Evolutionary conservation across 2,797 vertebrate species (phyloP), one percentile per base, ranked within the genome.

Genomic region (Melanotaenia parkinsoni): DNA sequence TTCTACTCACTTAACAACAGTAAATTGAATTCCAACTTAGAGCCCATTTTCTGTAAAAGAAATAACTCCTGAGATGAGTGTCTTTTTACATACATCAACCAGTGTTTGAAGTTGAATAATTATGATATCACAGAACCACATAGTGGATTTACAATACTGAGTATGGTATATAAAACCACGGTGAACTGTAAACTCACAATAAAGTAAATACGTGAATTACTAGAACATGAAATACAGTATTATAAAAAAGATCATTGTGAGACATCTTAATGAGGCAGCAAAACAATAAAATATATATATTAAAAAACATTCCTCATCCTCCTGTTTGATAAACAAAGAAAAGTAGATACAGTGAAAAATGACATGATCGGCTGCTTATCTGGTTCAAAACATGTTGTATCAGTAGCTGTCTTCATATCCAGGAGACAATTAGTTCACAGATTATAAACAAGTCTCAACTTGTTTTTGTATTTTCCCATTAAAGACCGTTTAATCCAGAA

Each of bases 1-100:
- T 71, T 74, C 22, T 73, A 54, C 72, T 76, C 71, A 69, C 67
- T 77, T 67, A 80, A 38, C 65, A 80, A 38, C 65, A 75, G 60
- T 70, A 73, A 72, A 77, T 77, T 80, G 79, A 77, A 79, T 80
- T 70, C 61, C 59, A 83, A 73, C 63, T 70, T 63, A 68, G 24
- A 67, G 58, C 38, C 62, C 54, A 62, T 67, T 82, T 35, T 75
- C 43, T 65, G 43, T 13, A 74, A 79, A 86, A 71, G 30, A 86
- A 88, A 88, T 37, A 72, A 77, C 79, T 84, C 85, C 88, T 90
- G 90, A 93, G 88, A 87, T 86, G 88, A 78, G 62, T 78, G 61
- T 80, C n/a, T 83, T 74, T 51, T 50, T 58, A 69, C 26, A 6
- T 61, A 75, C 30, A 38, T 22, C 37, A 84, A 72, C 62, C 59